Base-by-base conservation (phyloP, 2,797 vertebrate species). In the Oreochromis mossambicus region DNA sequence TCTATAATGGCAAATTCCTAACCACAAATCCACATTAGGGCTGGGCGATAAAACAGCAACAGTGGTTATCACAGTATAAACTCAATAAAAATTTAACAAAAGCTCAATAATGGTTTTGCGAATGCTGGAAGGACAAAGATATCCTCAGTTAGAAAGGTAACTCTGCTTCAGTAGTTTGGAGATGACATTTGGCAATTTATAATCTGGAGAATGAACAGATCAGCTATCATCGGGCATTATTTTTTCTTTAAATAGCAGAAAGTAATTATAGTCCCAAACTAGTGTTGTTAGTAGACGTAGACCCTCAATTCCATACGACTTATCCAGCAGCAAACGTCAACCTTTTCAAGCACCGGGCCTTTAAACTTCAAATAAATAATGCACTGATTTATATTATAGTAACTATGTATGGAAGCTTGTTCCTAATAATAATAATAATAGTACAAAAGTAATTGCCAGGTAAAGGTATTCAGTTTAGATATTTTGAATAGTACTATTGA, bases 1-100 rank as follows among this genome's bases (percentile, higher is more conserved):
- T 93, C 94, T 88, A 17, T 14, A 70, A 84, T 73, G 89, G 85
- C 56, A 81, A 81, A 85, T 61, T 46, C 15, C 48, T 34, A 52
- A 79, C 51, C 77, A 41, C 12, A 29, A 73, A 48, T 48, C 24
- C 24, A 50, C 15, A 46, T 29, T 32, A 48, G 43, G 68, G 68
- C 68, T 32, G 68, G 68, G 68, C 68, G 43, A 75, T 13, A 32
- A 75, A 48, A 75, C 68, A 12, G 43, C 10, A 73, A 73, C 43
- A 73, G 43, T 8, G 68, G 68, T 73, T 29, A 32, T 29, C 68
- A 32, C 15, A 73, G 26, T 12, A 32, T 7, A 7, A 70, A 43
- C 41, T 8, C 68, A 19, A 73, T 19, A 0, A 48, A 73, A 50
- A 32, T 75, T 32, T 12, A 48, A 75, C 68, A 48, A 46, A 50